Evolutionary conservation across 64 coral and sea anemone species (phyloP), one percentile per base, ranked within the genome.

Genomic region (Montipora capricornis): DNA sequence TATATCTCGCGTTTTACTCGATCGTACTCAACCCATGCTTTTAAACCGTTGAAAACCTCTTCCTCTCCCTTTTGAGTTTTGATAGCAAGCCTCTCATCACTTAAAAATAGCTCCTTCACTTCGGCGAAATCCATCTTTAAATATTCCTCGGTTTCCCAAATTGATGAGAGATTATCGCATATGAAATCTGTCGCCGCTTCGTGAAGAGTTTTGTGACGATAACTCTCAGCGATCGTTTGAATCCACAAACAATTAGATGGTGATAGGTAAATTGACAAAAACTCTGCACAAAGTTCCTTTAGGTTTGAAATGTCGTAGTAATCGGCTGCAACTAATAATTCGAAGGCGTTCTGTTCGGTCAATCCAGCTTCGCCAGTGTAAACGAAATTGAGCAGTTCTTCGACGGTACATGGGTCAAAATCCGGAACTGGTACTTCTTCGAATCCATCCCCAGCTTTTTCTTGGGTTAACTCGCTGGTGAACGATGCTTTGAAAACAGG

Each of bases 231-330:
- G 4, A 71, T 49, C 5, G 50, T 70, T 49, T 86, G 82, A 45
- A 71, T 50, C 66, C 14, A 68, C 44, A 86, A 86, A 67, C 82
- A 86, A n/a, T 86, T 86, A 0, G 82, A 71, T 20, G 66, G 82
- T 6, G 67, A 71, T 0, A 86, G 66, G 17, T 6, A 71, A 10
- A 86, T 86, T 3, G 71, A 71, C 66, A 86, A 86, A 50, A 86
- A 86, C 46, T 86, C 82, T 5, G 82, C 82, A 71, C 82, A 71
- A 69, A 47, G 45, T 86, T 86, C 82, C 46, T 86, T 86, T 24
- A 86, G 6, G 66, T 47, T 86, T 0, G 46, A 37, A 19, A 86
- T 71, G 19, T 86, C 82, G 37, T 70, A 86, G 46, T 71, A 86
- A 71, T 86, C 82, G 19, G 82, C 82, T 0, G 45, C 46, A 0